Evolutionary conservation across 64 coral and sea anemone genomes (phyloP), one percentile per base, ranked within the genome.

Genomic region (Actinia equina): DNA sequence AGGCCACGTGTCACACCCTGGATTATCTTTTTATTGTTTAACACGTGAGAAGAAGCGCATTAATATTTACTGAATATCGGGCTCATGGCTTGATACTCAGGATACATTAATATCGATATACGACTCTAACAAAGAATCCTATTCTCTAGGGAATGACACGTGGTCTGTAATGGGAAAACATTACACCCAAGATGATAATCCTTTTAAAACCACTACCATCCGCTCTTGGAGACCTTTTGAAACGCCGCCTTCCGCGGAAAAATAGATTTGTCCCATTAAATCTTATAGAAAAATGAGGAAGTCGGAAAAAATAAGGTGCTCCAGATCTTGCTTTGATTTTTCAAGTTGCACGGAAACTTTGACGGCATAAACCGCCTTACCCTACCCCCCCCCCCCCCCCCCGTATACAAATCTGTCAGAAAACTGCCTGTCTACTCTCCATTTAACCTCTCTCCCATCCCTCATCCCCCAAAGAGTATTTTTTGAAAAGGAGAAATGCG

Each of bases 291-390:
- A 65, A 23, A 65, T 11, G 20, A 65, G 62, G 62, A 65, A 65
- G 62, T 65, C 62, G 62, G 62, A 65, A 65, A n/a, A 23, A 23
- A 49, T 49, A 49, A 5, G 19, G 10, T 14, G n/a, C 13, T 57
- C n/a, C 62, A 23, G 62, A 65, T 65, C 19, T 65, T 65, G 62
- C n/a, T 65, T 65, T 65, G 62, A 65, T 65, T 65, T 65, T 65
- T n/a, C 5, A 22, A 5, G 20, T 23, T 9, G 62, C 62, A 10
- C 22, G 62, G 2, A 57, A 65, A 65, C 22, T 65, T 65, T 22
- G 62, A 20, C 10, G 22, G 7, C 19, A 65, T 65, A 0, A 65
- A 65, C 62, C 20, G 59, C 59, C 59, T 8, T 49, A 49, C 46
- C 46, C 46, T 49, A 49, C 46, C 46, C 55, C 15, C 11, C 55